Evolutionary conservation across 2,797 vertebrate genomes (phyloP).

Genomic region (Rhincodon typus): DNA sequence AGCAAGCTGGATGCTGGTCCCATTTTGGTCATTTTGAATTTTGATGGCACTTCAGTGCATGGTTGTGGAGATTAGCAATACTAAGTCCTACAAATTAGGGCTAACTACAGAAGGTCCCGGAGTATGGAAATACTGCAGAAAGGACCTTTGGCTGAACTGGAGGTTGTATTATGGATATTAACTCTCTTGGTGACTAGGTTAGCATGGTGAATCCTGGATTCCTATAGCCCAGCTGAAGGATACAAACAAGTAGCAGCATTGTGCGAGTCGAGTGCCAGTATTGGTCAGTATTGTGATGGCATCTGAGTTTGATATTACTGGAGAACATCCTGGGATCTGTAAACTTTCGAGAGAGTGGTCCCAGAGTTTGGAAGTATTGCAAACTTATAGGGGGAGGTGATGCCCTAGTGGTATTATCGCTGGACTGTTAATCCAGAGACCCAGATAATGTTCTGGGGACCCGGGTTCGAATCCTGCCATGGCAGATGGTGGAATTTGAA

Average conservation of each 20-base stretch:
- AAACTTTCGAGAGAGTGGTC: background rate
- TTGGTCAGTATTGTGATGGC: background rate
- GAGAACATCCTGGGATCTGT: background rate
- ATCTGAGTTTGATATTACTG: background rate
- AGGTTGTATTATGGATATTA: background rate
- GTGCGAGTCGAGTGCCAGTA: background rate
- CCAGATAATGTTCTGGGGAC: no score
- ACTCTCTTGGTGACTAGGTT: background rate
- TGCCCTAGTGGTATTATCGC: no score
- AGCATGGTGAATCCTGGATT: background rate
- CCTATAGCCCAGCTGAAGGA: background rate
- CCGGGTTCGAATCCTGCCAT: no score
- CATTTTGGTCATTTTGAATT: no score
- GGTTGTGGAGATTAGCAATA: background rate
- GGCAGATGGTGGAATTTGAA: no score
- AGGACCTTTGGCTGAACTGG: background rate
- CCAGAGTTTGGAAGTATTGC: no score
- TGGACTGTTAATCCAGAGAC: no score
- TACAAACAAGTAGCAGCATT: background rate
- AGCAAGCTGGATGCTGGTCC: no score
- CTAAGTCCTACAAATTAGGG: no score
- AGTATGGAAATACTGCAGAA: background rate
- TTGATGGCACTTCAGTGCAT: no score
- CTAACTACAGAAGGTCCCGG: background rate
- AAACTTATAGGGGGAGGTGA: no score